phyloP scores from a whole-genome alignment of 2,888 invertebrate genomes.

The Lasioglossum malachurum region DNA sequence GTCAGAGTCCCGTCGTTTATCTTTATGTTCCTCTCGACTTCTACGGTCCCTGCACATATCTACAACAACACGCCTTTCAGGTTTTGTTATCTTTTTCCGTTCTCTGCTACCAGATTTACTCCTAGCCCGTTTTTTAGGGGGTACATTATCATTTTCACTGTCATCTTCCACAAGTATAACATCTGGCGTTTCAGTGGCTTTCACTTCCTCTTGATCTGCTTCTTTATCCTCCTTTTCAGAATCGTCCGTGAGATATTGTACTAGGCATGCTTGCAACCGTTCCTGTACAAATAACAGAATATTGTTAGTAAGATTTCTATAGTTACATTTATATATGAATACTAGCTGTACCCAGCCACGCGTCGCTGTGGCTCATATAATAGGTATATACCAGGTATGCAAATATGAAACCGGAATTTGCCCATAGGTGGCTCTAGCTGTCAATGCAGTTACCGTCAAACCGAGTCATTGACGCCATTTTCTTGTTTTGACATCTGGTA shows the following conservation, averaged over 20 bases:
- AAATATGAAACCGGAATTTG: too few species aligned
- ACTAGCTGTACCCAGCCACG: too few species aligned
- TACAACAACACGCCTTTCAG: conserved; percentile 81
- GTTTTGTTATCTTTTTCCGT: conserved; percentile 77
- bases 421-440: too few species aligned
- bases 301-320: background rate
- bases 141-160: conserved; percentile 86
- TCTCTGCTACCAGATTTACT: conserved; percentile 82
- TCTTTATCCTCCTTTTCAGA: conserved; percentile 87
- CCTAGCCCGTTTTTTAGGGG: conserved; percentile 84
- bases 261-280: conserved; percentile 90
- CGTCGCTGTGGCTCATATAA: too few species aligned
- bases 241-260: conserved; percentile 90
- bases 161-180: conserved; percentile 89
- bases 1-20: conserved; percentile 76
- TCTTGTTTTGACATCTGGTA: too few species aligned
- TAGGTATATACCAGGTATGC: too few species aligned
- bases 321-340: background rate
- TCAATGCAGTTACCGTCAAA: too few species aligned
- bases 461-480: too few species aligned
- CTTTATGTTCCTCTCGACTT: conserved; percentile 75
- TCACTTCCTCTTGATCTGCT: conserved; percentile 82
- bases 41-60: conserved; percentile 81
- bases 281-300: conserved; percentile 79
- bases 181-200: conserved; percentile 86